Evolutionary conservation across 2,888 invertebrate species (phyloP).

Genomic region (Sylvicola cinctus): DNA sequence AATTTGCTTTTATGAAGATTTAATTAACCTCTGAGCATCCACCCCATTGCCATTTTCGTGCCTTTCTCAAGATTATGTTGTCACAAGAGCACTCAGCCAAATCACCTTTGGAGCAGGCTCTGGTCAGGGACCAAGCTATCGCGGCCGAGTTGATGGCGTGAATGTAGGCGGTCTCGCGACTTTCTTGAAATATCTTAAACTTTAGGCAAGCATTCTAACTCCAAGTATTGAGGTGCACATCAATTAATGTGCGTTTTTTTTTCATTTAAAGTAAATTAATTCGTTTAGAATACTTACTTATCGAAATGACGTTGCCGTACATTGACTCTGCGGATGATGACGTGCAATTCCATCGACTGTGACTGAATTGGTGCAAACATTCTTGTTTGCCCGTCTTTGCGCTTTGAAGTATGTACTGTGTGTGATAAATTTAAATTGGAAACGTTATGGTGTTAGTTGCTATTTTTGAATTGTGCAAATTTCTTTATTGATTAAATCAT

Average conservation of each 20-base stretch:
- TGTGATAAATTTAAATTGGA: constrained; percentile 10
- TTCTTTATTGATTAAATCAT: too few species aligned
- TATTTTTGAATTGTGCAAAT: too few species aligned
- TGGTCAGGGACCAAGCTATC: constrained; percentile 71
- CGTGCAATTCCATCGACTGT: constrained; percentile 74
- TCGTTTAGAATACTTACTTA: constrained; percentile 44
- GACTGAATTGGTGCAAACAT: constrained; percentile 74
- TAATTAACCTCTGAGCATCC: constrained; percentile 65
- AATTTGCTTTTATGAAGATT: background rate
- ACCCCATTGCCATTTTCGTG: constrained; percentile 81
- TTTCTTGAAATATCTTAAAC: constrained; percentile 35
- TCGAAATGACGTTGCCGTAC: constrained; percentile 64
- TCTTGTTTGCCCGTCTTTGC: constrained; percentile 73
- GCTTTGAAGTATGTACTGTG: constrained; percentile 57
- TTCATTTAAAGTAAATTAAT: background rate
- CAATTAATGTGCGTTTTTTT: background rate
- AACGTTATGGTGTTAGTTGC: too few species aligned
- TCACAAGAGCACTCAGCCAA: constrained; percentile 79
- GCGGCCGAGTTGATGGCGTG: constrained; percentile 78
- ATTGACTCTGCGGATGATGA: constrained; percentile 38
- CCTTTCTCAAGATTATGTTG: constrained; percentile 48
- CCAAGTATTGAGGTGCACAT: background rate
- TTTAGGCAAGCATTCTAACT: background rate
- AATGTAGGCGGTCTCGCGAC: constrained; percentile 74
- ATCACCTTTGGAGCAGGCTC: constrained; percentile 71